phyloP scores from a whole-genome alignment of 2,888 invertebrate genomes.

The Chydorus sphaericus region DNA sequence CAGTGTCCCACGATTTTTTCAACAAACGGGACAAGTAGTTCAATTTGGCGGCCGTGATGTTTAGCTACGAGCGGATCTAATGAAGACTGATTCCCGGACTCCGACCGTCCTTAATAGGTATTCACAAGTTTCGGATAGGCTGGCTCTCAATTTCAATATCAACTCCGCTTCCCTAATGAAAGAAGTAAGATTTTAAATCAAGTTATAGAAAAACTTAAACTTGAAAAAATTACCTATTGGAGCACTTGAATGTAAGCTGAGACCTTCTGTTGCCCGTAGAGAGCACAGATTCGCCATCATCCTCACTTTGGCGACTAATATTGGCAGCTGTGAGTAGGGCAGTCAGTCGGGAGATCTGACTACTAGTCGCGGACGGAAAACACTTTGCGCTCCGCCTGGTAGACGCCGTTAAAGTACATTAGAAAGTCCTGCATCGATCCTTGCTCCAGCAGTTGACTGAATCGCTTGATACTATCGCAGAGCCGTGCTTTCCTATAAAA shows the following conservation, averaged over 20 bases:
- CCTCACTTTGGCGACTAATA: not conserved
- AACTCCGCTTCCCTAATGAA: constrained; percentile 3
- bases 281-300: constrained; percentile 23
- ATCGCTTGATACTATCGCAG: constrained; percentile 42
- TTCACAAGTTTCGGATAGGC: constrained; percentile 5
- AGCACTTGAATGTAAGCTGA: constrained; percentile 28
- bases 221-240: constrained; percentile 26
- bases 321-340: constrained; percentile 38
- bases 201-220: not conserved
- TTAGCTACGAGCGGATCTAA: not conserved
- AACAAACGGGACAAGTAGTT: too few relatives aligned
- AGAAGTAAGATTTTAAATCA: not conserved
- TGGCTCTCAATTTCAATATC: not conserved
- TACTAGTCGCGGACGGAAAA: constrained; percentile 41
- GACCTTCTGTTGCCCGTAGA: constrained; percentile 28
- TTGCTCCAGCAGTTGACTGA: too few relatives aligned
- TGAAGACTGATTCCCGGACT: not conserved
- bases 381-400: constrained; percentile 39
- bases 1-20: too few relatives aligned
- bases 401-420: constrained; percentile 41
- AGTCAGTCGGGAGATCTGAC: constrained; percentile 41
- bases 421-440: too few relatives aligned
- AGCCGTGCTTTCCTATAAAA: constrained; percentile 36
- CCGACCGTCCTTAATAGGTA: constrained; percentile 3
- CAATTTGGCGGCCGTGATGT: constrained; percentile 3